Base-by-base conservation (phyloP, 2,113 vertebrate genomes). In the Varanus komodoensis region DNA sequence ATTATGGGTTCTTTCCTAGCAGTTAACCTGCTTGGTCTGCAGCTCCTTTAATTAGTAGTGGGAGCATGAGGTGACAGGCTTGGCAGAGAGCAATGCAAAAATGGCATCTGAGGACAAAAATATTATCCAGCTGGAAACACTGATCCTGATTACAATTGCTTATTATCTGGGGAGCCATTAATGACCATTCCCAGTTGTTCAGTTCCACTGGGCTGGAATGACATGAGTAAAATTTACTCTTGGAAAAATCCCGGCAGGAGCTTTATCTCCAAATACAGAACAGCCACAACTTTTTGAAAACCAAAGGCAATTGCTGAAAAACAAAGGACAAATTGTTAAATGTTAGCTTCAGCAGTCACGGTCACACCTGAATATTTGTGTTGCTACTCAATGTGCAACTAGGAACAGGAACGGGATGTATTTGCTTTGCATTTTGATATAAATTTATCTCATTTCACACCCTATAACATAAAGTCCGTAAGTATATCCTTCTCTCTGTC, bases 1-100 rank as follows among this genome's bases (percentile, higher is more conserved):
- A 89, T 84, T 89, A 78, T 38, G 32, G 73, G 73, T 79, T 84
- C 19, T 2, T 78, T 68, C 73, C 21, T 74, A 68, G 82, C 82
- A 69, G 73, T 89, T 89, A 89, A 89, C 88, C 88, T 68, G 21
- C 75, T 84, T 89, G 82, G 73, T 52, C 88, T 68, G 48, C 11
- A 19, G 74, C 52, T 84, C 88, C 34, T 84, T 84, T 78, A 89
- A 89, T 89, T 89, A 89, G 73, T 52, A 15, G 57, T 5, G 34
- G 73, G 84, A 78, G 44, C 29, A 8, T 84, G 61, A 84, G 82
- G 21, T 84, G 88, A 84, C 82, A 69, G 8, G 14, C n/a, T 84
- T 52, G 44, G 81, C 73, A 69, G 73, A 68, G 38, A 84, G 54
- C 57, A 52, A 11, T 67, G 34, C 52, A 9, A 38, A 1, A 9